Conservation (phyloP, 2,888 invertebrate species). For the Stenoptilia bipunctidactyla region DNA sequence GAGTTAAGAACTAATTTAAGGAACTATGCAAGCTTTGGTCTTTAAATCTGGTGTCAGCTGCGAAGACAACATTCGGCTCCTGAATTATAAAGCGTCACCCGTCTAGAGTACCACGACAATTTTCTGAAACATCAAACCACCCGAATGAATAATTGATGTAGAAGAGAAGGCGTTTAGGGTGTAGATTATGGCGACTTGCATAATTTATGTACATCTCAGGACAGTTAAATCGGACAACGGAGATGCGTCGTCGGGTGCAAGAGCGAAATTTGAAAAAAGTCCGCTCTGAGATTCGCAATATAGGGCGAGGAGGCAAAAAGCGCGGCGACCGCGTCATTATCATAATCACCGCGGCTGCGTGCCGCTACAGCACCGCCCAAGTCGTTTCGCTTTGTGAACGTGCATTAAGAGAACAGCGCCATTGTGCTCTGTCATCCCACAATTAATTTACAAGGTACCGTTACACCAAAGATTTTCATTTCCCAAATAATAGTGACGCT, state of each 20-base stretch:
- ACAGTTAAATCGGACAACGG: conserved; percentile 41
- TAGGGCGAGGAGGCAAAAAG: conserved; percentile 60
- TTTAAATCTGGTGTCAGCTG: conserved; percentile 37
- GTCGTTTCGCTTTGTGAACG: conserved; percentile 64
- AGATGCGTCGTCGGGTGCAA: conserved; percentile 16
- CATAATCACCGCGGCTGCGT: conserved; percentile 65
- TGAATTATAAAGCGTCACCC: conserved; percentile 55
- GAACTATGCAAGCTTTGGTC: conserved; percentile 8
- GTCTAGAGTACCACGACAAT: conserved; percentile 59
- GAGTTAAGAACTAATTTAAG: conserved; percentile 2
- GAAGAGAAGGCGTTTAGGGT: conserved; percentile 64
- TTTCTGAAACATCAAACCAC: conserved; percentile 68
- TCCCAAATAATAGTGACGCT: conserved; percentile 14
- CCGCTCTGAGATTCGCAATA: conserved; percentile 57
- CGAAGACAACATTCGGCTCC: conserved; percentile 32
- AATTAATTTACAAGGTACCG: conserved; percentile 59
- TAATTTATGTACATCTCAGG: conserved; percentile 62
- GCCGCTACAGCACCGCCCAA: conserved; percentile 53
- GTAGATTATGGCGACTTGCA: conserved; percentile 67
- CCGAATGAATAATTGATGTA: conserved; percentile 65
- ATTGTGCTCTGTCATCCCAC: conserved; percentile 61
- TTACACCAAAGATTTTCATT: conserved; percentile 38
- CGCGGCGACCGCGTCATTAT: conserved; percentile 66
- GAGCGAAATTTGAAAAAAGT: conserved; percentile 21
- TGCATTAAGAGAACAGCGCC: conserved; percentile 55